Base-by-base conservation (phyloP, 2,113 vertebrate species). In the Notechis scutatus region DNA sequence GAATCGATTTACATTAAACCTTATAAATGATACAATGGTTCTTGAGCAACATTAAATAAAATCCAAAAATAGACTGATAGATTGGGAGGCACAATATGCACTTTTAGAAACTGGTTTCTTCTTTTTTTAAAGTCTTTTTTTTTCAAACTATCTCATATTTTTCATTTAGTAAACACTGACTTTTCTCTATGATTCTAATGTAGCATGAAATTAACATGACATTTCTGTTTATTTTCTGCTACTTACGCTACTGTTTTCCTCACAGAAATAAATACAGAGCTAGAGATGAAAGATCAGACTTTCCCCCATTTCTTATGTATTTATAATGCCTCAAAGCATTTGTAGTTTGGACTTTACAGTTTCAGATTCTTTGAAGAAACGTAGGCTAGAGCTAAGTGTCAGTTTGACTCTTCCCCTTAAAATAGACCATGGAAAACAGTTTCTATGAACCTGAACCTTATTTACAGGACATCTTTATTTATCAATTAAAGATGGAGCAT, bases 131-230 rank as follows among this genome's bases (percentile, higher is more conserved):
- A 93, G 88, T 88, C 29, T 87, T 21, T n/a, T 56, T 91, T 91
- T 69, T 52, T 57, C 9, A 2, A 93, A 29, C 61, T 61, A 89
- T 50, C 45, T 87, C 21, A 3, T 23, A 34, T 74, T 91, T 91
- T 93, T 88, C 87, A 91, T 91, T 93, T 91, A 59, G 61, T 85
- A 87, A 89, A 69, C 52, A 59, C 24, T 54, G 50, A 89, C 52
- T 91, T 93, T 93, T 88, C 42, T 50, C 93, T 87, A 59, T 89
- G 39, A 42, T 91, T 91, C 64, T 93, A 93, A 91, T 81, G 85
- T 69, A 91, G 61, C 90, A 89, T 91, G 86, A 91, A 91, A 93
- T 91, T 93, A 93, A 91, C 86, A 91, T 89, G 90, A 42, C 90
- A 85, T 89, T 93, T 85, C 39, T 88, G 61, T 91, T 87, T 89